Evolutionary conservation across 2,113 vertebrate genomes (phyloP).

Genomic region (Phainopepla nitens): DNA sequence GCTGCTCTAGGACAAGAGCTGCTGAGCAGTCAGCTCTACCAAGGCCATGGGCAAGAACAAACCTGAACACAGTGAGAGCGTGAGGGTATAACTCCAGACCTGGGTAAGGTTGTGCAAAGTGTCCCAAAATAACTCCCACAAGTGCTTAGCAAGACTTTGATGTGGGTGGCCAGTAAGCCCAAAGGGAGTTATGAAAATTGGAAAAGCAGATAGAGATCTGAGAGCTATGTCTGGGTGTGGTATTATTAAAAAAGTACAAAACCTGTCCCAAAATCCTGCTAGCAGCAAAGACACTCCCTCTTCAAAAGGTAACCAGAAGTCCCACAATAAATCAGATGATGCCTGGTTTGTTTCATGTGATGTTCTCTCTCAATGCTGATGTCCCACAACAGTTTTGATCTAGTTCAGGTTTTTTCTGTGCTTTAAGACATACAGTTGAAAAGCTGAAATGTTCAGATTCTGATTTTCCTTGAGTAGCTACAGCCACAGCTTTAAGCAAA

Average conservation of each 20-base stretch:
- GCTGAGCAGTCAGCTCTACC: not conserved
- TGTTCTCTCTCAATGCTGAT: not conserved
- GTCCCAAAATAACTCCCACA: not conserved
- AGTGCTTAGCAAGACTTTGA: not conserved
- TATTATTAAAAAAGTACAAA: not conserved
- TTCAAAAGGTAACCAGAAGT: not conserved
- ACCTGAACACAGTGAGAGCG: not conserved
- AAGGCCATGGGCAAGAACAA: not conserved
- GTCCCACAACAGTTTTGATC: not conserved
- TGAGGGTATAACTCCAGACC: not conserved
- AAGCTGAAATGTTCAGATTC: not conserved
- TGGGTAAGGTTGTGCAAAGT: not conserved
- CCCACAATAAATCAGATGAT: not conserved
- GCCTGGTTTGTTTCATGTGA: not conserved
- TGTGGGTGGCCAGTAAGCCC: not conserved
- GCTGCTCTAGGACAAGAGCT: not conserved
- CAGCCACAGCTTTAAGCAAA: not conserved
- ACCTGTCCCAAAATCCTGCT: not conserved
- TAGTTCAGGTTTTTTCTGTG: not conserved
- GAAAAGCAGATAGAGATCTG: not conserved
- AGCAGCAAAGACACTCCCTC: not conserved
- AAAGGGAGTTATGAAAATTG: not conserved
- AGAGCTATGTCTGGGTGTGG: not conserved
- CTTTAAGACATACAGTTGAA: not conserved
- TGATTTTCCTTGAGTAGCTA: not conserved